A percentile compares a stretch with the other conserved stretches of the same genome.
These are phyloP conservation scores for Stigmatopora nigra DNA, from an alignment of 2,113 vertebrate genomes.

Conservation along the genomic window DNA sequence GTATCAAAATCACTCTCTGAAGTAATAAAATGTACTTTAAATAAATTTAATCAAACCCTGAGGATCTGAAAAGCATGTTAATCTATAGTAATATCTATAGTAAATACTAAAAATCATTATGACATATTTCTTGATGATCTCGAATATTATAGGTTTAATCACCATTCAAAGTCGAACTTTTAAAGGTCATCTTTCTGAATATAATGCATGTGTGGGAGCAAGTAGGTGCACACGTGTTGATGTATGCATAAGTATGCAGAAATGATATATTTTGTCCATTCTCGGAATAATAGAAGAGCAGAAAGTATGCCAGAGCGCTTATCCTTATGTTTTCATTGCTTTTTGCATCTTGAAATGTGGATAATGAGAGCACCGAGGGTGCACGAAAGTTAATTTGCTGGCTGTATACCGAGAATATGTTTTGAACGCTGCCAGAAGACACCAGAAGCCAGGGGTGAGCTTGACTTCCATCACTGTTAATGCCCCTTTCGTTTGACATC, in stretches of 20 bases:
- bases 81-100: neutral
- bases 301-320: neutral
- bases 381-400: neutral
- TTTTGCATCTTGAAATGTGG: neutral
- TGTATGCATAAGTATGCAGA: no score
- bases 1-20: neutral
- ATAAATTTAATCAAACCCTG: neutral
- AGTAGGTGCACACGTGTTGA: neutral
- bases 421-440: neutral
- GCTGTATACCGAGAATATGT: neutral
- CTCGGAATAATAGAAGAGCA: neutral
- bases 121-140: neutral
- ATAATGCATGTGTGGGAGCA: slow-evolving; percentile 1
- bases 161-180: neutral
- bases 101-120: neutral
- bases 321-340: neutral
- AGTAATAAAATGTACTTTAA: no score
- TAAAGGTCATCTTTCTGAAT: neutral
- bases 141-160: neutral
- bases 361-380: neutral
- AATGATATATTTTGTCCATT: neutral
- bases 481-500: neutral
- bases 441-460: neutral
- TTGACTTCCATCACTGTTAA: neutral
- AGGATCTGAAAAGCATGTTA: neutral